phyloP scores from a whole-genome alignment of 2,888 invertebrate species.

The Pomacea canaliculata region DNA sequence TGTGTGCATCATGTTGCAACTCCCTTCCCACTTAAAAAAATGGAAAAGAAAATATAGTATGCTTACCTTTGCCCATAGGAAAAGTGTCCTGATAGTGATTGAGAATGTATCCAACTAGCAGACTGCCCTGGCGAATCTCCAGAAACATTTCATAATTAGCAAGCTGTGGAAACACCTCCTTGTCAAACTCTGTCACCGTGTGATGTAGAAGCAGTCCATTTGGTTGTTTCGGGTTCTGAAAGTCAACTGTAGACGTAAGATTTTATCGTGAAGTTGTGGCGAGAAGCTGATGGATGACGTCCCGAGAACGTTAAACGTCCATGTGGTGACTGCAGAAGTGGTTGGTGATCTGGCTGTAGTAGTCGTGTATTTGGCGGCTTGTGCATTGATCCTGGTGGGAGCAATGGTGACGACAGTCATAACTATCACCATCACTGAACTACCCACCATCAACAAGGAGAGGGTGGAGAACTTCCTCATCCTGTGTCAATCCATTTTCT shows the following conservation, averaged over 20 bases:
- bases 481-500: slow-evolving; percentile 32
- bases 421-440: not conserved
- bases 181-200: slow-evolving; percentile 34
- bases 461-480: slow-evolving; percentile 18
- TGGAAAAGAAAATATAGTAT: not conserved
- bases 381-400: not conserved
- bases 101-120: slow-evolving; percentile 46
- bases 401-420: not conserved
- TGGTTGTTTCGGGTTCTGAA: slow-evolving; percentile 51
- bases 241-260: slow-evolving; percentile 44
- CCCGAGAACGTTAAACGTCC: slow-evolving; percentile 52
- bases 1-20: no score
- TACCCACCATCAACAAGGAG: slow-evolving; percentile 2
- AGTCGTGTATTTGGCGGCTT: not conserved
- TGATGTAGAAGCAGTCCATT: slow-evolving; percentile 57
- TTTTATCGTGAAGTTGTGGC: slow-evolving; percentile 44
- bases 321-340: slow-evolving; percentile 24
- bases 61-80: slow-evolving; percentile 54
- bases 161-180: slow-evolving; percentile 36
- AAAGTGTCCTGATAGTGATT: slow-evolving; percentile 47
- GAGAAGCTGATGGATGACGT: slow-evolving; percentile 44
- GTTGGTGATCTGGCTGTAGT: not conserved
- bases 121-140: slow-evolving; percentile 49
- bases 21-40: no score
- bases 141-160: slow-evolving; percentile 51